Evolutionary conservation across 2,113 vertebrate genomes (phyloP).

Genomic region (Xiphias gladius): DNA sequence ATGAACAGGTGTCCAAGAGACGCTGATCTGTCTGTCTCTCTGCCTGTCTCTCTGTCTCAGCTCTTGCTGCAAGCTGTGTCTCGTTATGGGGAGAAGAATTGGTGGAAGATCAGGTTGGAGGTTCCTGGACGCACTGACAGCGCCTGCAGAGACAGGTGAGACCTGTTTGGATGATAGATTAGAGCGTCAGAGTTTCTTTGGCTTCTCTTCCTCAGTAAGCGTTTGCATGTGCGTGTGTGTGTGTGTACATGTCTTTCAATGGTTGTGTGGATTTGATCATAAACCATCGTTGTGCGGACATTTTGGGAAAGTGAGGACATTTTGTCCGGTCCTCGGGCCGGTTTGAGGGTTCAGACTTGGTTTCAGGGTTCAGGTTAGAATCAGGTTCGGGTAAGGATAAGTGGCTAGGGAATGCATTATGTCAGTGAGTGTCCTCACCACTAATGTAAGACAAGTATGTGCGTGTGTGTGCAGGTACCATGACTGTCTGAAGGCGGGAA

Average conservation of each 20-base stretch:
- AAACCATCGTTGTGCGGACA: no score
- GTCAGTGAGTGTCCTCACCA: no score
- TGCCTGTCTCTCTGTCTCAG: constrained; percentile 72
- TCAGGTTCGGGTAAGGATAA: no score
- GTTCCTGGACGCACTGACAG: constrained; percentile 91
- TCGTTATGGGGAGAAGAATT: constrained; percentile 86
- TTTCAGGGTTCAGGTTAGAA: no score
- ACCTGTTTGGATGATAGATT: not conserved
- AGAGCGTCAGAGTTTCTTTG: not conserved
- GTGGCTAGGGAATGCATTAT: no score
- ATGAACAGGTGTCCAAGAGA: no score
- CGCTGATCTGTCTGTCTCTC: not conserved
- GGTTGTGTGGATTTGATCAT: no score
- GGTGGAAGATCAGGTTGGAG: constrained; percentile 91
- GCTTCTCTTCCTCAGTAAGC: not conserved
- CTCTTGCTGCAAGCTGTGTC: constrained; percentile 88
- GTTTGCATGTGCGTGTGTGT: constrained; percentile 15
- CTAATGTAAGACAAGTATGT: no score
- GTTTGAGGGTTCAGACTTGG: no score
- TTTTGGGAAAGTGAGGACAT: no score
- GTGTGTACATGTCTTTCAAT: not conserved
- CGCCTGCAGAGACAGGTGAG: constrained; percentile 92
- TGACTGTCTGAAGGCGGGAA: constrained; percentile 84
- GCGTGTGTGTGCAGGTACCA: constrained; percentile 84
- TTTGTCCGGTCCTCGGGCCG: no score